phyloP scores from a whole-genome alignment of 2,113 vertebrate species.

The Pica pica region DNA sequence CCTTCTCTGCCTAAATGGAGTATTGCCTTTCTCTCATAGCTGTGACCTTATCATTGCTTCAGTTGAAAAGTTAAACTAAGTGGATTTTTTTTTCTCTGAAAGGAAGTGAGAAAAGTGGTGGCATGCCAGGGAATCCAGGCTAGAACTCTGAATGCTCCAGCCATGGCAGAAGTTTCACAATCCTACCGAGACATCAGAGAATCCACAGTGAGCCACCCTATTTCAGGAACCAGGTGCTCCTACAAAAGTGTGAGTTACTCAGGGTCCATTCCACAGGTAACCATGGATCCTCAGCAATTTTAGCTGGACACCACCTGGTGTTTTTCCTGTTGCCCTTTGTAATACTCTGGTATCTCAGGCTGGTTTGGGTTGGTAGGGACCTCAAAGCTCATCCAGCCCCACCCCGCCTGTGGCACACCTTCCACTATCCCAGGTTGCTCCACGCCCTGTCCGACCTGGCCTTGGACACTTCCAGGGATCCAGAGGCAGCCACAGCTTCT shows the following conservation, averaged over 20 bases:
- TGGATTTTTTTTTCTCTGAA: not conserved
- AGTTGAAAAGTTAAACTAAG: not conserved
- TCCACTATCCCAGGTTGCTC: not conserved
- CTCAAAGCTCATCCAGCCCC: not conserved
- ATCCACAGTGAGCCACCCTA: not conserved
- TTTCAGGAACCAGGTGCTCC: not conserved
- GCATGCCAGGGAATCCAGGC: not conserved
- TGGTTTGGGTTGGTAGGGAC: not conserved
- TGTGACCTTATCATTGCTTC: not conserved
- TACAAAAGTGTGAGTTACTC: not conserved
- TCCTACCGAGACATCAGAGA: not conserved
- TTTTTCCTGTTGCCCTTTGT: not conserved
- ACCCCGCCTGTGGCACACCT: too few relatives aligned
- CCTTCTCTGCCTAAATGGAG: not conserved
- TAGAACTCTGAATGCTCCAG: not conserved
- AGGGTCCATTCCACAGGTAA: not conserved
- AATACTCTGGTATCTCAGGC: not conserved
- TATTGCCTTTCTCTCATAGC: not conserved
- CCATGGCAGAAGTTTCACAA: not conserved
- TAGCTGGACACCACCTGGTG: not conserved
- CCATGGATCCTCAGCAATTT: not conserved
- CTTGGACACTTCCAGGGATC: not conserved
- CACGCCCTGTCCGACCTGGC: fast-evolving
- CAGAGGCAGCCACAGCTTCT: not conserved
- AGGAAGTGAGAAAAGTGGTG: not conserved